phyloP scores from a whole-genome alignment of 2,888 invertebrate species.

The Caenorhabditis wallacei region DNA sequence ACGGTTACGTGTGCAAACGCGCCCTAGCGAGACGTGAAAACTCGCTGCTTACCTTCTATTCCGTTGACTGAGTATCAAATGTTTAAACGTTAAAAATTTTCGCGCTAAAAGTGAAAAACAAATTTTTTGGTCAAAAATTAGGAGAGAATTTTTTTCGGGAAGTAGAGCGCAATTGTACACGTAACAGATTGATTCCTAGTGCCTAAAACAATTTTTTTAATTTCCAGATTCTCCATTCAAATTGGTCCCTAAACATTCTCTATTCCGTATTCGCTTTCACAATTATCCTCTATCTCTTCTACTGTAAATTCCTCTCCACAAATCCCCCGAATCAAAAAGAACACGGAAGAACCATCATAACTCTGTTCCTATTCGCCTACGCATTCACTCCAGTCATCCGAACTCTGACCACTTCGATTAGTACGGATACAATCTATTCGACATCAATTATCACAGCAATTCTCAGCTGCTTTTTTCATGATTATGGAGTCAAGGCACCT shows the following conservation, averaged over 20 bases:
- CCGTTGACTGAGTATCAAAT: too few species aligned
- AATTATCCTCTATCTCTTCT: constrained; percentile 48
- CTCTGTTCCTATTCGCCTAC: constrained; percentile 92
- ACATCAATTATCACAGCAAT: constrained; percentile 92
- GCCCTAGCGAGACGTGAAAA: too few species aligned
- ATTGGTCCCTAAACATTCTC: constrained; percentile 42
- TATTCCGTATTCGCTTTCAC: constrained; percentile 40
- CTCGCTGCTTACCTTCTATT: too few species aligned
- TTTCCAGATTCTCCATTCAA: constrained; percentile 51
- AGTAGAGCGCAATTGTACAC: too few species aligned
- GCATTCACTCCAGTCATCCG: constrained; percentile 93
- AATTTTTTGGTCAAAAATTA: too few species aligned
- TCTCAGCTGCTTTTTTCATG: constrained; percentile 92
- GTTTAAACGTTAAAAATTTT: too few species aligned
- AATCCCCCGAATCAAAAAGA: constrained; percentile 17
- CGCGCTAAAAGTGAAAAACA: too few species aligned
- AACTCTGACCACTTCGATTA: constrained; percentile 95
- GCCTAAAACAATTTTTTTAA: too few species aligned
- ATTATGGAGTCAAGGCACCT: constrained; percentile 92
- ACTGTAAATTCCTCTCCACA: constrained; percentile 25
- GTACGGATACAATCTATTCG: constrained; percentile 97
- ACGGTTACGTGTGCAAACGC: too few species aligned
- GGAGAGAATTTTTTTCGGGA: too few species aligned
- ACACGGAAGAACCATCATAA: constrained; percentile 86
- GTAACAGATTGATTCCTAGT: too few species aligned